A percentile compares a stretch with the other conserved stretches of the same genome.
Conservation (phyloP, 2,888 invertebrate genomes). For the Philonicus albiceps region DNA sequence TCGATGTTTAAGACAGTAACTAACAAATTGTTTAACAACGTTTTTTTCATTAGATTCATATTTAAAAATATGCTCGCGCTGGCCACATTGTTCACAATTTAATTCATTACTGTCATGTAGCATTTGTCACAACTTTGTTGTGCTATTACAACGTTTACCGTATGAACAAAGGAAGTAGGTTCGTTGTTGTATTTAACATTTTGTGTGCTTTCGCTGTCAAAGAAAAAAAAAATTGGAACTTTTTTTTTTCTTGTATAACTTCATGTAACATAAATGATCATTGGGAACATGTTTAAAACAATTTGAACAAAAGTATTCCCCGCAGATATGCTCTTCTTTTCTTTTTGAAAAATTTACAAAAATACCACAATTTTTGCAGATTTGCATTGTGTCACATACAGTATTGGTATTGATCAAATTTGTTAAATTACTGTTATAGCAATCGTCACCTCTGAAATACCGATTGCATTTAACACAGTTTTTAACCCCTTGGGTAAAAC, state of each 20-base stretch:
- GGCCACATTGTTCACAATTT: too few species aligned
- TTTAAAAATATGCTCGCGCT: too few species aligned
- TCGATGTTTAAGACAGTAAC: too few species aligned
- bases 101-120: too few species aligned
- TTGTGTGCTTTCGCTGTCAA: not conserved
- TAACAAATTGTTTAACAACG: too few species aligned
- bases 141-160: too few species aligned
- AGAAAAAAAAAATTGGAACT: not conserved
- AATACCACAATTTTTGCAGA: not conserved
- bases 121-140: too few species aligned
- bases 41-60: too few species aligned
- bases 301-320: not conserved
- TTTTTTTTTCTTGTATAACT: not conserved
- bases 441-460: not conserved
- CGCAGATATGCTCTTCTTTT: not conserved
- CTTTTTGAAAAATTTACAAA: not conserved
- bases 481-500: not conserved
- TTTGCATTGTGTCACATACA: not conserved
- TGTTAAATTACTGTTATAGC: not conserved
- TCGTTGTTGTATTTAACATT: too few species aligned
- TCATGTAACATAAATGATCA: too few species aligned
- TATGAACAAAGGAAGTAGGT: not conserved
- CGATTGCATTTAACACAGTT: constrained; percentile 3
- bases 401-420: not conserved
- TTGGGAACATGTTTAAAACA: too few species aligned